Evolutionary conservation across 2,888 invertebrate genomes (phyloP).

Genomic region (Tetheella fluctuosa): DNA sequence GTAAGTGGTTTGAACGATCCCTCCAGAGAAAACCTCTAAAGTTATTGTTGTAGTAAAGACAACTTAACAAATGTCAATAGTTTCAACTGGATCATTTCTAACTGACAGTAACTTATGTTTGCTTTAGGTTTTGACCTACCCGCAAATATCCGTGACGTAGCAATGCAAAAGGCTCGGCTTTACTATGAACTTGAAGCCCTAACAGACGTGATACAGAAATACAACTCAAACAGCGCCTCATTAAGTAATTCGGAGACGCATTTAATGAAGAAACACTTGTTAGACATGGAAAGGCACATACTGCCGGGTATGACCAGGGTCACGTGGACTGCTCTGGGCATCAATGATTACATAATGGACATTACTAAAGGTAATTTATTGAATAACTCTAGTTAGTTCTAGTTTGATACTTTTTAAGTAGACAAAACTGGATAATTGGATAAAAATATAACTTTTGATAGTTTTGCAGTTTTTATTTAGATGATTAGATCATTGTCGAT

Average conservation of each 20-base stretch:
- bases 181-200: constrained; percentile 87
- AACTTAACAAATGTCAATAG: too few relatives aligned
- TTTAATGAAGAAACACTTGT: constrained; percentile 87
- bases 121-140: constrained; percentile 73
- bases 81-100: too few relatives aligned
- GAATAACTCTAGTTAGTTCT: neutral
- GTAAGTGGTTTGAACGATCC: constrained; percentile 52
- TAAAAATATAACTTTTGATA: too few relatives aligned
- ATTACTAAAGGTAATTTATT: constrained; percentile 66
- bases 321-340: constrained; percentile 94
- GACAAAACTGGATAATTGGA: neutral
- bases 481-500: too few relatives aligned
- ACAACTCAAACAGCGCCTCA: constrained; percentile 86
- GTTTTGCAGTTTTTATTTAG: too few relatives aligned
- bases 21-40: neutral
- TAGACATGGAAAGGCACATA: constrained; percentile 89
- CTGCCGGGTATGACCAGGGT: constrained; percentile 92
- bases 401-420: neutral
- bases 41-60: too few relatives aligned
- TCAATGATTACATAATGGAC: constrained; percentile 87
- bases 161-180: constrained; percentile 86
- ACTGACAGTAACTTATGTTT: neutral
- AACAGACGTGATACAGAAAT: constrained; percentile 83
- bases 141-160: constrained; percentile 75
- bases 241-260: constrained; percentile 89